These are phyloP conservation scores for Ploceus nigricollis DNA, from an alignment of 2,113 vertebrate species.

Conservation along the genomic window DNA sequence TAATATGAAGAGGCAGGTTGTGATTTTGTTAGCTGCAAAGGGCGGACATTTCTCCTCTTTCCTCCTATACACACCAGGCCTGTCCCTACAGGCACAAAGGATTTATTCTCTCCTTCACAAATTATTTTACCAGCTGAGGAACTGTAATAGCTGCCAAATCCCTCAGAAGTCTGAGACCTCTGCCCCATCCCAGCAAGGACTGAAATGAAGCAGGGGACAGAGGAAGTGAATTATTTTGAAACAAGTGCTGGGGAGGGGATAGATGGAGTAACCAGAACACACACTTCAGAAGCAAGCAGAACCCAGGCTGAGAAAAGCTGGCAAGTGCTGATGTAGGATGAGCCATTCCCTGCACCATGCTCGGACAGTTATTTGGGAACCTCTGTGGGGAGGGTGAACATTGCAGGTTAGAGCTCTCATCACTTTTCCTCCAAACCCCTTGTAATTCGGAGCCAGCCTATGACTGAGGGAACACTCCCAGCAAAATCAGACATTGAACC, in stretches of 20 bases:
- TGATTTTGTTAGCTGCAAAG: background rate
- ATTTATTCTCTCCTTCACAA: constrained; percentile 35
- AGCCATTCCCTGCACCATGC: background rate
- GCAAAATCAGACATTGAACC: background rate
- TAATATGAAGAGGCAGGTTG: background rate
- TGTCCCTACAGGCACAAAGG: background rate
- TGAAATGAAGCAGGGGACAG: background rate
- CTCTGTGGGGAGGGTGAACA: background rate
- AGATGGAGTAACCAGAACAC: background rate
- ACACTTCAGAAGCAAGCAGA: background rate
- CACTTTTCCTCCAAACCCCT: background rate
- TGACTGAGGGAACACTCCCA: background rate
- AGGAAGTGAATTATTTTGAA: background rate
- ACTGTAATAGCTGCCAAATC: background rate
- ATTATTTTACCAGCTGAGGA: constrained; percentile 35
- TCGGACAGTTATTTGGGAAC: background rate
- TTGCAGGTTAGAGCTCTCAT: background rate
- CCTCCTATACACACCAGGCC: background rate
- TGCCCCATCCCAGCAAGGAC: background rate
- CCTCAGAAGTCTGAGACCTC: background rate
- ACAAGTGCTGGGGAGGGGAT: background rate
- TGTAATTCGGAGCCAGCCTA: background rate
- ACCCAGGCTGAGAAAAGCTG: background rate
- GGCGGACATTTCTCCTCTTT: background rate
- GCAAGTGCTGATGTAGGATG: background rate